Percentiles rank a stretch among this genome's conserved stretches.
Evolutionary conservation across 2,888 invertebrate species (phyloP).

Genomic region (Mythimna ferrago): DNA sequence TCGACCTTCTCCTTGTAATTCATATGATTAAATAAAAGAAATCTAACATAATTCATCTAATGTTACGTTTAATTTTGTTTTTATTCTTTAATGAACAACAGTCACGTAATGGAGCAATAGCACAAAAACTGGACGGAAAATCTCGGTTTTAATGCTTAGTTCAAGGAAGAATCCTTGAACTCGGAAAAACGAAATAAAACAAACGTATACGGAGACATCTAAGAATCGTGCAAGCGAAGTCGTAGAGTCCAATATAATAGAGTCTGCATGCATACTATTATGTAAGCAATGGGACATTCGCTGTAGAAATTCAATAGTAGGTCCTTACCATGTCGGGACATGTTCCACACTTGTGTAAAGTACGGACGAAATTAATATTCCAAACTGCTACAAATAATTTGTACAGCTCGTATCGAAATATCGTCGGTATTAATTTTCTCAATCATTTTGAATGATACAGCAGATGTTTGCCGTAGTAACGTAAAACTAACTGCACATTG

Average conservation of each 20-base stretch:
- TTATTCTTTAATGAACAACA: constrained; percentile 31
- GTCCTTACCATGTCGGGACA: constrained; percentile 46
- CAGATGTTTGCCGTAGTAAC: constrained; percentile 42
- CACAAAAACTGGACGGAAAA: constrained; percentile 17
- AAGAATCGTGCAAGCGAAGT: constrained; percentile 62
- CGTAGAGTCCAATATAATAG: constrained; percentile 52
- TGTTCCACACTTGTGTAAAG: constrained; percentile 38
- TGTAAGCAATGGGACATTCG: constrained; percentile 49
- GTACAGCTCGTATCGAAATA: constrained; percentile 17
- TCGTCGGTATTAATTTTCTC: constrained; percentile 16
- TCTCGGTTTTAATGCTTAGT: constrained; percentile 28
- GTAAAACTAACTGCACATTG: constrained; percentile 69
- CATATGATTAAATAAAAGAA: constrained; percentile 39
- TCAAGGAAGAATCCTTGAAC: constrained; percentile 45
- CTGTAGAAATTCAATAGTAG: constrained; percentile 60
- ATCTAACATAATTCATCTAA: constrained; percentile 25
- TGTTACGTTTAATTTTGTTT: constrained; percentile 20
- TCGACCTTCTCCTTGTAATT: constrained; percentile 44
- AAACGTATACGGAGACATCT: constrained; percentile 47
- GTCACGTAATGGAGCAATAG: constrained; percentile 42
- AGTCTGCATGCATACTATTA: constrained; percentile 37
- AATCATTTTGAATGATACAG: constrained; percentile 23
- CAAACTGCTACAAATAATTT: constrained; percentile 27
- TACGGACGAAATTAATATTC: constrained; percentile 39
- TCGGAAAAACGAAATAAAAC: constrained; percentile 61